Evolutionary conservation across 2,888 invertebrate species (phyloP), one percentile per base, ranked within the genome.

Genomic region (Trissolcus japonicus): DNA sequence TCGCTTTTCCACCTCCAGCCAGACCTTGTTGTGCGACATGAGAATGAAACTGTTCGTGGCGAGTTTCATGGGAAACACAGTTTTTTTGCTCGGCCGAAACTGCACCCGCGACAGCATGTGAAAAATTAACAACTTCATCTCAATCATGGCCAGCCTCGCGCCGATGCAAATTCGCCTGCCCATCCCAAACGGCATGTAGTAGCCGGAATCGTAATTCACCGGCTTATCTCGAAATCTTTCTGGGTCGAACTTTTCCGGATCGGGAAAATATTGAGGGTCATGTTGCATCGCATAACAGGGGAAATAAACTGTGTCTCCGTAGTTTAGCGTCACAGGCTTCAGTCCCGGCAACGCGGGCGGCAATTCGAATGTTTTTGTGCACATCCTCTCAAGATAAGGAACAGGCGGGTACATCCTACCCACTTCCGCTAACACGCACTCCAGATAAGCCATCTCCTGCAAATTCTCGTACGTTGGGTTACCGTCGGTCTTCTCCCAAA

Each of bases 381-480:
- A 86, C 16, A 82, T 53, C 16, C 89, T 83, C 59, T 87, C 88
- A 13, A 84, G 59, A 9, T 85, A 82, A 0, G 81, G 54, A 4
- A 80, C 76, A 0, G 85, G 80, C 2, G 88, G 83, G 76, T 84
- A 85, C 29, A 84, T 71, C n/a, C 87, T 79, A 14, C 86, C 80
- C 14, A 79, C 59, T 73, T 88, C 87, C 76, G 80, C 77, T 1
- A 91, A 81, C 1, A 92, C 91, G 89, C 90, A 91, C 60, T 92
- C 91, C 82, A 92, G 74, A 82, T 91, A 92, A 59, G 90, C 89
- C 85, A 92, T 90, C 55, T 89, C 89, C 2, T 89, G 86, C 0
- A 90, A 79, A 4, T 84, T 86, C n/a, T 90, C 90, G 76, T 91
- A 91, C 0, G 86, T 89, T 9, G 89, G 76, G 25, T 87, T 81